phyloP scores from a whole-genome alignment of 2,113 vertebrate species.

The Hyla sarda region DNA sequence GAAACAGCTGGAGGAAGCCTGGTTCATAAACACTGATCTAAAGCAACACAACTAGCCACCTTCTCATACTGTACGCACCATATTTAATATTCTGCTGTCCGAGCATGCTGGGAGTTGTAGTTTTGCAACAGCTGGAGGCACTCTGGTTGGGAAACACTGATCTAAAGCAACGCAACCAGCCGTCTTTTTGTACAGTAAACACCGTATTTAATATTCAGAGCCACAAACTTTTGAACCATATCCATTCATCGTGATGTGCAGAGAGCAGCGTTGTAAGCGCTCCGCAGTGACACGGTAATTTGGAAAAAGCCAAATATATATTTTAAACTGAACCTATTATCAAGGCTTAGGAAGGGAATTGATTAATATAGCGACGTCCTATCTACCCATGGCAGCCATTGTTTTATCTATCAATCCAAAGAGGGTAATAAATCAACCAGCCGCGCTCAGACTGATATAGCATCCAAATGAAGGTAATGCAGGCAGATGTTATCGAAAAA shows the following conservation, averaged over 20 bases:
- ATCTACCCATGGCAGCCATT: constrained; percentile 55
- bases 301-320: constrained; percentile 56
- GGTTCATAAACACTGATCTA: no score
- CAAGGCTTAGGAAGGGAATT: constrained; percentile 49
- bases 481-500: constrained; percentile 40
- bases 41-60: no score
- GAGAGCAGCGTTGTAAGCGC: constrained; percentile 6
- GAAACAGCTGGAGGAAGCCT: no score
- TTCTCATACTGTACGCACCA: no score
- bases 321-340: constrained; percentile 54
- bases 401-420: constrained; percentile 59
- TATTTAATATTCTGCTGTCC: no score
- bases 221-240: background rate
- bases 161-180: no score
- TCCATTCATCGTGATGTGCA: constrained; percentile 37
- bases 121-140: no score
- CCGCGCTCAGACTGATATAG: constrained; percentile 39
- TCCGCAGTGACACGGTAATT: constrained; percentile 40
- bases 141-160: no score
- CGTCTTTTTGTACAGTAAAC: background rate
- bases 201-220: constrained; percentile 27
- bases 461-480: constrained; percentile 46
- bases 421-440: constrained; percentile 51
- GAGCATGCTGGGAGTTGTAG: no score
- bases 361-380: constrained; percentile 53